A percentile compares a stretch with the other conserved stretches of the same genome.
Evolutionary conservation across 2,113 vertebrate species (phyloP).

Genomic region (Cnemophilus loriae): DNA sequence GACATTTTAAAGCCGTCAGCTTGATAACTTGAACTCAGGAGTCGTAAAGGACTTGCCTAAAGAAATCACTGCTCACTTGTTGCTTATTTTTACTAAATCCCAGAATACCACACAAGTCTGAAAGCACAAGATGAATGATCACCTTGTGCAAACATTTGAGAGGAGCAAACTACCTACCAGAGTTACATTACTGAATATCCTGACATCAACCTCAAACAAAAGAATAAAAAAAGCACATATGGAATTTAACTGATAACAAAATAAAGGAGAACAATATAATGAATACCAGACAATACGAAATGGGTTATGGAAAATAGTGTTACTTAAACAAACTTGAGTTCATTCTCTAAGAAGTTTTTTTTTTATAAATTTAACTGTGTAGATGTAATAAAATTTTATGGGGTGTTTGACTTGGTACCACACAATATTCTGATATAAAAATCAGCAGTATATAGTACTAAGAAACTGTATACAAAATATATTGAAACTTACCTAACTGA

Average conservation of each 20-base stretch:
- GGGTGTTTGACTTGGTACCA: conserved; percentile 43
- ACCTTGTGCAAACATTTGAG: neutral
- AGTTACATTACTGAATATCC: neutral
- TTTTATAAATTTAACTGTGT: conserved; percentile 2
- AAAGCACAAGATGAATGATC: neutral
- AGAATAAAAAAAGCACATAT: conserved; percentile 13
- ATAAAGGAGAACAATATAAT: conserved; percentile 34
- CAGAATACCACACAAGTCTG: neutral
- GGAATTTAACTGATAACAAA: conserved; percentile 52
- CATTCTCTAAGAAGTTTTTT: neutral
- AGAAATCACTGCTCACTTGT: neutral
- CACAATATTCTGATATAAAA: conserved; percentile 30
- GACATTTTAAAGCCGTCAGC: neutral
- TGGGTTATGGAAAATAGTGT: conserved; percentile 24
- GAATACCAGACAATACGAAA: conserved; percentile 47
- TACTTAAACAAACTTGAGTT: conserved; percentile 46
- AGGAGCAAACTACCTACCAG: conserved; percentile 14
- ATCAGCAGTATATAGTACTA: neutral
- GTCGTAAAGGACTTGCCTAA: neutral
- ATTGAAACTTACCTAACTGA: neutral
- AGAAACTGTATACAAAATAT: neutral
- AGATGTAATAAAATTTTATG: conserved; percentile 44
- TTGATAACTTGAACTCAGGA: neutral
- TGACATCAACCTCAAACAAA: conserved; percentile 37
- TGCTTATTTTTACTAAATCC: conserved; percentile 28